Evolutionary conservation across 2,888 invertebrate species (phyloP).

Genomic region (Acleris sparsana): DNA sequence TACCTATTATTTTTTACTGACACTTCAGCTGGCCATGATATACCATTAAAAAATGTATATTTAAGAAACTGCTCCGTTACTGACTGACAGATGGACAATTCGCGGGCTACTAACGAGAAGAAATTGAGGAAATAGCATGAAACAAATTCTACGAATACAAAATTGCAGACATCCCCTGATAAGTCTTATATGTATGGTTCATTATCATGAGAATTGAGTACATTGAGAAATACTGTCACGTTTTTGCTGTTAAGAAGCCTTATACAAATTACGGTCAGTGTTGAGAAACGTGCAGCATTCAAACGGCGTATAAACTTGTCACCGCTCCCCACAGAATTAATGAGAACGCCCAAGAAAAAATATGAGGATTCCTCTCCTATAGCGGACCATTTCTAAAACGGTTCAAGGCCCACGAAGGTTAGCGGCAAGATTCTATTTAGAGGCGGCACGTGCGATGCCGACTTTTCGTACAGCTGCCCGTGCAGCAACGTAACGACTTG

Average conservation of each 20-base stretch:
- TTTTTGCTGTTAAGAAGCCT: slow-evolving; percentile 24
- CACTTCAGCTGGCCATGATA: slow-evolving; percentile 20
- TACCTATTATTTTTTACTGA: slow-evolving; percentile 20
- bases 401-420: slow-evolving; percentile 40
- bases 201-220: background rate
- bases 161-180: too few relatives aligned
- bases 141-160: too few relatives aligned
- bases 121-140: too few relatives aligned
- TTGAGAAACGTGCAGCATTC: slow-evolving; percentile 26
- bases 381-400: slow-evolving; percentile 28
- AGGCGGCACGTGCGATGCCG: slow-evolving; percentile 33
- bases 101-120: too few relatives aligned
- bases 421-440: slow-evolving; percentile 36
- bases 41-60: background rate
- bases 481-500: slow-evolving; percentile 9
- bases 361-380: slow-evolving; percentile 25
- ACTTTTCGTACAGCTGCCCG: slow-evolving; percentile 27
- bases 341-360: slow-evolving; percentile 25
- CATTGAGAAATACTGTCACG: slow-evolving; percentile 18
- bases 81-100: too few relatives aligned
- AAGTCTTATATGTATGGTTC: background rate
- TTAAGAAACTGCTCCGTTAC: background rate
- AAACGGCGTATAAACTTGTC: slow-evolving; percentile 18
- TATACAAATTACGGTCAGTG: slow-evolving; percentile 27
- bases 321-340: slow-evolving; percentile 26